These are phyloP conservation scores for Spheniscus mendiculus DNA, from an alignment of 2,113 vertebrate species.

Conservation along the genomic window DNA sequence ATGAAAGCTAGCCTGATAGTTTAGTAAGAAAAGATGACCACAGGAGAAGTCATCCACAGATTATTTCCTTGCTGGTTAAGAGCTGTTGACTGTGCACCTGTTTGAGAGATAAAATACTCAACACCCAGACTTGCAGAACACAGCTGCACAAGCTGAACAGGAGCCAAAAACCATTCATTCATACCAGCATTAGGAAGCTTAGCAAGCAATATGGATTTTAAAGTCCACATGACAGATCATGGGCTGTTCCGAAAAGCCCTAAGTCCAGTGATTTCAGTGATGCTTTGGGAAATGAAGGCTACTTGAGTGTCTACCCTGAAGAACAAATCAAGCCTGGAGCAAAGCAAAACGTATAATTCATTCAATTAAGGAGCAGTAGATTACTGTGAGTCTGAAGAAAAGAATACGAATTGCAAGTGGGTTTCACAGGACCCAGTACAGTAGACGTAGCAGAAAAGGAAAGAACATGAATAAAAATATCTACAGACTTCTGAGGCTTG, in stretches of 20 bases:
- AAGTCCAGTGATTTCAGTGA: not conserved
- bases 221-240: conserved; percentile 5
- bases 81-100: conserved; percentile 38
- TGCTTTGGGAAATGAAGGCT: not conserved
- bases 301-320: not conserved
- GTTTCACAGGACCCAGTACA: not conserved
- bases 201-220: conserved; percentile 22
- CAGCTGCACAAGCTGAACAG: conserved; percentile 36
- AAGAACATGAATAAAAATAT: not conserved
- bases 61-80: not conserved
- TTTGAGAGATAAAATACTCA: not conserved
- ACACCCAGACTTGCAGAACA: not conserved
- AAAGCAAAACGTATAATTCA: not conserved
- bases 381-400: not conserved
- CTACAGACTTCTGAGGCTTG: not conserved
- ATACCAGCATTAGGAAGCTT: conserved; percentile 17
- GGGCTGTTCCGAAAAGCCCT: not conserved
- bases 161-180: conserved; percentile 26
- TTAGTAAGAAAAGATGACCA: not conserved
- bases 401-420: not conserved
- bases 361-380: not conserved
- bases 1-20: not conserved
- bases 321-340: not conserved
- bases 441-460: not conserved
- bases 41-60: not conserved